Conservation (phyloP, 2,113 vertebrate genomes). For the Thomomys bottae region DNA sequence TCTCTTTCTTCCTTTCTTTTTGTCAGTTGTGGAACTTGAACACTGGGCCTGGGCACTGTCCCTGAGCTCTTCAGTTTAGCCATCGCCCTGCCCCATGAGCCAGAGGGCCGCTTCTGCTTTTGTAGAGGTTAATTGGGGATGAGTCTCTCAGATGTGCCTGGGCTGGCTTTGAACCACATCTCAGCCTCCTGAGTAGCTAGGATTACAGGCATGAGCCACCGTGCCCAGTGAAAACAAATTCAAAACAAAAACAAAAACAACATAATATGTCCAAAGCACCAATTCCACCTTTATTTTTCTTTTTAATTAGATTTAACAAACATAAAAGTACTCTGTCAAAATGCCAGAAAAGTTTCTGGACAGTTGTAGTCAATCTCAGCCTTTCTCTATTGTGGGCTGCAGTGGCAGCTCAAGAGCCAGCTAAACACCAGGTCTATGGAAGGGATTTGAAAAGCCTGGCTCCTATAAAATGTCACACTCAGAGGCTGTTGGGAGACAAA, state of each 20-base stretch:
- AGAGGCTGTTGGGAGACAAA: constrained; percentile 37
- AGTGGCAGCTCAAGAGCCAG: not conserved
- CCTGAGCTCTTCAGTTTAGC: too few relatives aligned
- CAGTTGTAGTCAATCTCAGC: not conserved
- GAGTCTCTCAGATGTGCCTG: too few relatives aligned
- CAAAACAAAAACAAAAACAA: not conserved
- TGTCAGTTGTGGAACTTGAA: too few relatives aligned
- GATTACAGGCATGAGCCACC: too few relatives aligned
- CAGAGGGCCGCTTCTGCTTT: too few relatives aligned
- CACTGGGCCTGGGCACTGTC: too few relatives aligned
- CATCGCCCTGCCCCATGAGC: too few relatives aligned
- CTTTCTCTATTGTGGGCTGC: not conserved
- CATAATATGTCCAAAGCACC: not conserved
- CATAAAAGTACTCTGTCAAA: not conserved
- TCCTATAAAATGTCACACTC: not conserved
- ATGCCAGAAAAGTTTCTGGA: not conserved
- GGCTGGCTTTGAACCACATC: too few relatives aligned
- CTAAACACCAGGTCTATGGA: accelerated
- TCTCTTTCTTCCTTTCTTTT: too few relatives aligned
- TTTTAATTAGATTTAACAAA: not conserved
- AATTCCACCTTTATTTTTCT: not conserved
- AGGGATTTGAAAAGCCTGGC: not conserved
- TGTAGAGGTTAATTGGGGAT: too few relatives aligned
- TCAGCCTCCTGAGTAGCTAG: too few relatives aligned
- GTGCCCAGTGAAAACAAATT: too few relatives aligned